Conservation (phyloP, 2,113 vertebrate genomes). For the Chrysemys picta region DNA sequence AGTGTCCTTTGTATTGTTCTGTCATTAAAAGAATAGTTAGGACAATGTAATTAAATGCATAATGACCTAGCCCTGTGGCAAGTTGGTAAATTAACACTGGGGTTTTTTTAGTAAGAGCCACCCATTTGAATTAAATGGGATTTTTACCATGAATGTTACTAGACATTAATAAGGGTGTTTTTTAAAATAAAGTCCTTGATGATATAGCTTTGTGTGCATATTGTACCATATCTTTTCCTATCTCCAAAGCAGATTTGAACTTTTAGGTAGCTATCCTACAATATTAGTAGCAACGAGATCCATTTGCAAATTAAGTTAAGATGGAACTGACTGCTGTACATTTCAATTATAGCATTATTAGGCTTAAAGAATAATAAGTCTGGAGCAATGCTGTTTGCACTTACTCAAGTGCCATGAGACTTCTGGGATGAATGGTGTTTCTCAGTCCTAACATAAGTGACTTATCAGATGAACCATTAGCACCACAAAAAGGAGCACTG, state of each 20-base stretch:
- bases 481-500: not conserved
- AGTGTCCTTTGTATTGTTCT: not conserved
- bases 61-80: not conserved
- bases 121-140: conserved; percentile 1
- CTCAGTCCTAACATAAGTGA: not conserved
- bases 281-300: not conserved
- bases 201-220: accelerated
- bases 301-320: not conserved
- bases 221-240: not conserved
- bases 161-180: not conserved
- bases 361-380: not conserved
- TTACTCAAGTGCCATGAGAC: not conserved
- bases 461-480: not conserved
- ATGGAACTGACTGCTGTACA: not conserved
- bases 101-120: not conserved
- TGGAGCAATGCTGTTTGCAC: not conserved
- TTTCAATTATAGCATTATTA: not conserved
- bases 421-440: not conserved
- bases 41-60: not conserved
- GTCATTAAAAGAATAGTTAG: not conserved
- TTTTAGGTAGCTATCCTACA: not conserved
- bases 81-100: not conserved
- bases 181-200: conserved; percentile 16
- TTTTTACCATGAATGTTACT: not conserved
- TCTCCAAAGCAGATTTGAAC: not conserved